Evolutionary conservation across 2,888 invertebrate species (phyloP), one percentile per base, ranked within the genome.

Genomic region (Pristionchus entomophagus): DNA sequence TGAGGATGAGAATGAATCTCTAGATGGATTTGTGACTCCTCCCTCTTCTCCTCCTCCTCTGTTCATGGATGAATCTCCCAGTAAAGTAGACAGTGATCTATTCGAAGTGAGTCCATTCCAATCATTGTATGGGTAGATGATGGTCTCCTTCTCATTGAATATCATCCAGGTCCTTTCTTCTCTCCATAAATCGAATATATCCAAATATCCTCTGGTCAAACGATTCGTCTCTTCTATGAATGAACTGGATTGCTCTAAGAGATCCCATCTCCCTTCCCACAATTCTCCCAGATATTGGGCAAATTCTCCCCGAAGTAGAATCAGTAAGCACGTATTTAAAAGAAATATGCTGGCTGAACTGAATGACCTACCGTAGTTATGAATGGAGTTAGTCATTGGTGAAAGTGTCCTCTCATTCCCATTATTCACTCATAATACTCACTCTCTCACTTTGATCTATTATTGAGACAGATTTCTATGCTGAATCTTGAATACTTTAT

Each of bases 31-130:
- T 19, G n/a, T 29, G 4, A 78, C 78, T 78, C 78, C 78, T 45
- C 78, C 78, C 4, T 78, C 78, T 49, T 29, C 49, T 29, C 78
- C 78, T 29, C 78, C 78, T 29, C 78, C 78, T 78, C 0, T 78
- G 26, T 78, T 78, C 51, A 35, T 78, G 26, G 3, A 78, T 78
- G 45, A 78, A n/a, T 78, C 49, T 29, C 78, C 78, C 22, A 78
- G 38, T 26, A 78, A 78, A 49, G n/a, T 51, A 1, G 78, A 78
- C 26, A 78, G 49, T 78, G 78, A 78, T 29, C 26, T 78, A 26
- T 78, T 35, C n/a, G 78, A 78, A 19, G 78, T 78, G 14, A 62
- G 62, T 62, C 12, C 10, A 14, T 32, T 62, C 29, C 12, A 10
- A 32, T 4, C 3, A 10, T 0, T 22, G 2, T 17, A 56, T n/a